phyloP scores from a whole-genome alignment of 2,888 invertebrate genomes.

The Subacronicta megacephala region DNA sequence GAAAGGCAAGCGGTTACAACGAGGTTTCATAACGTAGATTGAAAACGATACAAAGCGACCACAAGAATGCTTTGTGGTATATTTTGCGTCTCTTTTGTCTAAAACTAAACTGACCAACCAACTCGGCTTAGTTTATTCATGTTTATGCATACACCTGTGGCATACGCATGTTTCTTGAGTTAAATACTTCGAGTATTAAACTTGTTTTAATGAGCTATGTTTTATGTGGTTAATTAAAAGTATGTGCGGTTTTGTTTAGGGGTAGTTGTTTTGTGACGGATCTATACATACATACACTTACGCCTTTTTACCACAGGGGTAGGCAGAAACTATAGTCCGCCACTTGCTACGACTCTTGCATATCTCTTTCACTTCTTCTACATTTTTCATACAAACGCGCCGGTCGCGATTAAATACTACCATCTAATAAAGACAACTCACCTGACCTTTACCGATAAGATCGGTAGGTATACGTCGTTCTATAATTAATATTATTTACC shows the following conservation, averaged over 20 bases:
- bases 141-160: conserved; percentile 66
- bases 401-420: too few species aligned
- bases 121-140: conserved; percentile 65
- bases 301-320: too few species aligned
- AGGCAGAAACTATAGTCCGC: too few species aligned
- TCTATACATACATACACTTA: too few species aligned
- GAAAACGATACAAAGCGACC: conserved; percentile 84
- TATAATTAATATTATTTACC: too few species aligned
- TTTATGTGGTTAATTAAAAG: conserved; percentile 26
- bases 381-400: too few species aligned
- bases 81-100: conserved; percentile 77
- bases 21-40: conserved; percentile 84
- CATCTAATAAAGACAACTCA: too few species aligned
- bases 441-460: too few species aligned
- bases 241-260: conserved; percentile 21
- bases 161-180: conserved; percentile 33
- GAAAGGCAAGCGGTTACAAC: conserved; percentile 76
- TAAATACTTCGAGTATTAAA: conserved; percentile 19
- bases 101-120: conserved; percentile 60
- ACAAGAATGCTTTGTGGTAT: conserved; percentile 85
- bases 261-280: conserved; percentile 1
- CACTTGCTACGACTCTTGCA: too few species aligned
- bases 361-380: too few species aligned
- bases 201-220: conserved; percentile 38
- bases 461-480: too few species aligned